Base-by-base conservation (phyloP, 2,797 vertebrate genomes). In the Sebastes variabilis region DNA sequence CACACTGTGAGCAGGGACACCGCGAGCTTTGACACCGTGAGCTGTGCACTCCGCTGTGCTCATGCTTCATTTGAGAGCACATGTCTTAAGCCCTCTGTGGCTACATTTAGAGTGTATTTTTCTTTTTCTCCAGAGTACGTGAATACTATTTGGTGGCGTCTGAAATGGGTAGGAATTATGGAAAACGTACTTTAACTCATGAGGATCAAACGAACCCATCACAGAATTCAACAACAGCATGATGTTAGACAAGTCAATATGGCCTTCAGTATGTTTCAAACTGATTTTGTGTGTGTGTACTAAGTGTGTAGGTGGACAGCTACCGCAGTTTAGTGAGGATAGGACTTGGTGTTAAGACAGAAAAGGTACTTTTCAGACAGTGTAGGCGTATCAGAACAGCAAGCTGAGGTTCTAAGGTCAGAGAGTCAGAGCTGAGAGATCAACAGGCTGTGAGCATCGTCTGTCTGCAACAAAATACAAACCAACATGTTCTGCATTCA, bases 261-360 rank as follows among this genome's bases (percentile, higher is more conserved):
- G 67, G 71, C 66, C 70, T 77, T 77, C 68, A 65, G 73, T 8
- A 9, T 52, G 32, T 77, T 72, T 29, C 22, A 80, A 75, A 77
- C 27, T 7, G 25, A 54, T n/a, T 16, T 36, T 36, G 32, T 24
- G 0, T 75, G 34, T 74, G 69, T 75, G 27, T 71, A 22, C n/a
- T 6, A 30, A 79, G 46, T 36, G 6, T 82, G 81, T 69, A 66
- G 81, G 80, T 79, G 71, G 82, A 86, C 77, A 68, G 81, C 79
- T 77, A 82, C 61, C 60, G 86, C 81, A 80, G 85, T 88, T 73
- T 77, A 89, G 66, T 82, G 83, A 82, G 75, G 58, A 71, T 4
- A 79, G 64, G 95, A 85, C 90, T 94, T 88, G 82, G 89, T 95
- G 94, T 94, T 94, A 94, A 89, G 86, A 93, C 85, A 83, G 77